phyloP scores from a whole-genome alignment of 35 echinoderm and acorn worm genomes.

The Patiria miniata region DNA sequence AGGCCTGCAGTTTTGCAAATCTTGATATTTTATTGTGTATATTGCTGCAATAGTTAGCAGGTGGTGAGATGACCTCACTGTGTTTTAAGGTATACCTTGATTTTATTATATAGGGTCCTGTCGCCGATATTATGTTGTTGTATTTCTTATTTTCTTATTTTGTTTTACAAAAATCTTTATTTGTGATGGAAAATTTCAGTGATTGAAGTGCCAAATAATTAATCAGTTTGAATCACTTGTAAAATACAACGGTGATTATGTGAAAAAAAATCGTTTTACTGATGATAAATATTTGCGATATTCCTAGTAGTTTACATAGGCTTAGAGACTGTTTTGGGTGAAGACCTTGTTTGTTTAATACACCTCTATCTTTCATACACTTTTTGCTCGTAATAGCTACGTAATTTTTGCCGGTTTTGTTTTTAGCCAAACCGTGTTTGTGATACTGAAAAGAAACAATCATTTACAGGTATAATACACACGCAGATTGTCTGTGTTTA shows the following conservation, averaged over 20 bases:
- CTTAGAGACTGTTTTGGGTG: not conserved
- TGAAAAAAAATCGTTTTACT: not conserved
- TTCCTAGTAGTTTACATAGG: not conserved
- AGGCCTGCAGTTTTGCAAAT: not conserved
- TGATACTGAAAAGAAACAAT: not conserved
- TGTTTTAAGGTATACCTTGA: too few relatives aligned
- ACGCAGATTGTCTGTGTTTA: not conserved
- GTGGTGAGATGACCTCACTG: too few relatives aligned
- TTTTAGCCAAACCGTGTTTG: not conserved
- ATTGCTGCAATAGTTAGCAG: not conserved
- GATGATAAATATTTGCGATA: not conserved
- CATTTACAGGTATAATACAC: not conserved
- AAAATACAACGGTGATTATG: not conserved
- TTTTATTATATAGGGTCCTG: too few relatives aligned
- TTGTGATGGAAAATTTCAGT: not conserved
- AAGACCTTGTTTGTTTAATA: not conserved
- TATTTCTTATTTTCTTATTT: not conserved
- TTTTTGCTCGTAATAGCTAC: not conserved
- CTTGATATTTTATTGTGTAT: slow-evolving; percentile 14
- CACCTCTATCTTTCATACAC: not conserved
- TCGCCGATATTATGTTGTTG: not conserved
- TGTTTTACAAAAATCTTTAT: not conserved
- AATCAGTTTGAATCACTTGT: slow-evolving; percentile 28
- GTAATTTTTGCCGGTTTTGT: too few relatives aligned
- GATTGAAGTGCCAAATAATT: slow-evolving; percentile 17